Conservation (phyloP, 1,140 invertebrate genomes). For the Drosophila pachea region DNA sequence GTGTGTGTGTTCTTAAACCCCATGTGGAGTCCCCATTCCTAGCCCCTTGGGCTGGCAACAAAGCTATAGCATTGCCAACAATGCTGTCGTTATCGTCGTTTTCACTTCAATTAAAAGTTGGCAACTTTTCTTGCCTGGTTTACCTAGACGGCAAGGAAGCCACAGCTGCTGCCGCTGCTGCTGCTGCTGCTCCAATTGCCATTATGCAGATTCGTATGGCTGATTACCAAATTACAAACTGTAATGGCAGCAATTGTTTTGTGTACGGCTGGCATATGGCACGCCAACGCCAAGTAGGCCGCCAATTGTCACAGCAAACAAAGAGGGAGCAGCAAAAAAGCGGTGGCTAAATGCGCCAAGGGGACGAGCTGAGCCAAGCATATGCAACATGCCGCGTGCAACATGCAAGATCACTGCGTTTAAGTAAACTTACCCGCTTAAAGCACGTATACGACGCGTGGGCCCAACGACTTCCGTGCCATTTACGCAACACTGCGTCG, state of each 20-base stretch:
- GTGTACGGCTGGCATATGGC: slow-evolving; percentile 49
- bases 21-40: slow-evolving; percentile 46
- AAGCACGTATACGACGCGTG: slow-evolving; percentile 62
- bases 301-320: slow-evolving; percentile 60
- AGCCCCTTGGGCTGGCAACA: slow-evolving; percentile 63
- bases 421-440: slow-evolving; percentile 27
- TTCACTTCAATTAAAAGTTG: slow-evolving; percentile 79
- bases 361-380: slow-evolving; percentile 13
- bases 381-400: slow-evolving; percentile 30
- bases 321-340: slow-evolving; percentile 11
- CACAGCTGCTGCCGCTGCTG: neutral
- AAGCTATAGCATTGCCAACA: slow-evolving; percentile 63
- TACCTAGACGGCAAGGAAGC: slow-evolving; percentile 52
- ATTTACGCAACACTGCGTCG: slow-evolving; percentile 62
- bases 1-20: slow-evolving; percentile 28
- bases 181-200: slow-evolving; percentile 57
- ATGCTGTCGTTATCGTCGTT: slow-evolving; percentile 78
- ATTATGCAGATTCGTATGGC: slow-evolving; percentile 75
- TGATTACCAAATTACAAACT: slow-evolving; percentile 77
- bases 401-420: neutral
- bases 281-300: slow-evolving; percentile 68
- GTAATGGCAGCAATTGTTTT: slow-evolving; percentile 75
- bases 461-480: slow-evolving; percentile 70
- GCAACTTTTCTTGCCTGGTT: slow-evolving; percentile 76
- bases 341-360: slow-evolving; percentile 37